A percentile compares a stretch with the other conserved stretches of the same genome.
These are phyloP conservation scores for Spea hammondii DNA, from an alignment of 2,797 vertebrate species.

Conservation along the genomic window DNA sequence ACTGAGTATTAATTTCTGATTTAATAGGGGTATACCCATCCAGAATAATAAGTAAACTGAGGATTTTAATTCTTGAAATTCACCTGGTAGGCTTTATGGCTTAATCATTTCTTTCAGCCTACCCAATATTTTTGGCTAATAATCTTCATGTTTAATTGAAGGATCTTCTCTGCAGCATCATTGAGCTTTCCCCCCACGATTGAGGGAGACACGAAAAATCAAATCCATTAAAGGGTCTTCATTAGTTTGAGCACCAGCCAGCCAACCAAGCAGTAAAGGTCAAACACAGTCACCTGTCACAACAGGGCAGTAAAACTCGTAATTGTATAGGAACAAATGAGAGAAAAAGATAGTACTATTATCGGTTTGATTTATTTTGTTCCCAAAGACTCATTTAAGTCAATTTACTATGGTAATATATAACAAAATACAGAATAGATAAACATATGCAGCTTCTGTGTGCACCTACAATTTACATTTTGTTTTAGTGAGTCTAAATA, in stretches of 20 bases:
- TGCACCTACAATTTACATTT: background rate
- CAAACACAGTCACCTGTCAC: constrained; percentile 76
- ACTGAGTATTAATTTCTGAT: no score
- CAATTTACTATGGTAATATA: constrained; percentile 68
- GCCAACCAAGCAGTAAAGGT: constrained; percentile 74
- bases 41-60: constrained; percentile 46
- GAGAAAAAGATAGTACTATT: constrained; percentile 74
- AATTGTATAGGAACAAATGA: constrained; percentile 76
- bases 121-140: constrained; percentile 74
- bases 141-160: constrained; percentile 75
- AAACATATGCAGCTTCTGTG: background rate
- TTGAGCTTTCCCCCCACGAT: constrained; percentile 69
- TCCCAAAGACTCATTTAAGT: constrained; percentile 73
- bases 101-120: constrained; percentile 72
- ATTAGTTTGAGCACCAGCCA: constrained; percentile 74
- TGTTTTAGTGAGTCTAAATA: background rate
- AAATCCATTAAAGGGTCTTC: constrained; percentile 74
- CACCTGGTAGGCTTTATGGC: constrained; percentile 62
- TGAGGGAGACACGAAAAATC: constrained; percentile 66
- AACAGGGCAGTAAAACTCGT: constrained; percentile 76
- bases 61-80: constrained; percentile 58
- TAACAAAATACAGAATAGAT: constrained; percentile 38
- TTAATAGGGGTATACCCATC: background rate
- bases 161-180: constrained; percentile 70
- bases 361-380: constrained; percentile 74